Evolutionary conservation across 2,797 vertebrate species (phyloP).

Genomic region (Glossophaga mutica): DNA sequence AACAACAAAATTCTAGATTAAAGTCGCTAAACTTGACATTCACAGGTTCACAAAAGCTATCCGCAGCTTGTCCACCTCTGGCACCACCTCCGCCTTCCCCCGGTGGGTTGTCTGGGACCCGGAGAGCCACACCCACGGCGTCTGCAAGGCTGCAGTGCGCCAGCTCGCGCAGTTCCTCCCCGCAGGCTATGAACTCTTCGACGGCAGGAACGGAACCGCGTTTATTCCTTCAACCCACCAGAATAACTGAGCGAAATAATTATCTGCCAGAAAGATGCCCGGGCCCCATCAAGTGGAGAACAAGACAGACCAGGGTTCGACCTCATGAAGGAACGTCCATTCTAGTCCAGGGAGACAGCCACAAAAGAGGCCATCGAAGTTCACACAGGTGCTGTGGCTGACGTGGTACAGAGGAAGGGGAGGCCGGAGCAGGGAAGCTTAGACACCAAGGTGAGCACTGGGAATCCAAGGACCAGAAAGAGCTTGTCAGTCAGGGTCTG

Average conservation of each 20-base stretch:
- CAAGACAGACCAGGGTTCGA: background rate
- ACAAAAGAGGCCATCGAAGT: background rate
- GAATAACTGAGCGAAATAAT: background rate
- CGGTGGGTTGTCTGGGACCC: rapidly evolving
- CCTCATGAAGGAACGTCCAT: background rate
- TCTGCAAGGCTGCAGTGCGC: too few relatives aligned
- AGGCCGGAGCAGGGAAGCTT: background rate
- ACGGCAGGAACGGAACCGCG: background rate
- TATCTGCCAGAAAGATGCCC: background rate
- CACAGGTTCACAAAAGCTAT: background rate
- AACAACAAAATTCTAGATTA: background rate
- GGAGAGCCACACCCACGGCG: background rate
- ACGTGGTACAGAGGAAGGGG: background rate
- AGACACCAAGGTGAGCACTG: background rate
- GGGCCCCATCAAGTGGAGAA: background rate
- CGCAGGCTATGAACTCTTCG: rapidly evolving
- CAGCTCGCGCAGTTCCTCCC: background rate
- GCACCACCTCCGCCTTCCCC: background rate
- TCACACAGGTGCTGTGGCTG: background rate
- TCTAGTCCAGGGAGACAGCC: background rate
- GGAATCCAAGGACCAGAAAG: background rate
- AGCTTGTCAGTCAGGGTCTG: background rate
- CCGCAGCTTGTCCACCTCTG: background rate
- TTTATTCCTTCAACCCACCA: background rate
- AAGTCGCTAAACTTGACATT: background rate